Evolutionary conservation across 2,888 invertebrate genomes (phyloP).

Genomic region (Willowsia nigromaculata): DNA sequence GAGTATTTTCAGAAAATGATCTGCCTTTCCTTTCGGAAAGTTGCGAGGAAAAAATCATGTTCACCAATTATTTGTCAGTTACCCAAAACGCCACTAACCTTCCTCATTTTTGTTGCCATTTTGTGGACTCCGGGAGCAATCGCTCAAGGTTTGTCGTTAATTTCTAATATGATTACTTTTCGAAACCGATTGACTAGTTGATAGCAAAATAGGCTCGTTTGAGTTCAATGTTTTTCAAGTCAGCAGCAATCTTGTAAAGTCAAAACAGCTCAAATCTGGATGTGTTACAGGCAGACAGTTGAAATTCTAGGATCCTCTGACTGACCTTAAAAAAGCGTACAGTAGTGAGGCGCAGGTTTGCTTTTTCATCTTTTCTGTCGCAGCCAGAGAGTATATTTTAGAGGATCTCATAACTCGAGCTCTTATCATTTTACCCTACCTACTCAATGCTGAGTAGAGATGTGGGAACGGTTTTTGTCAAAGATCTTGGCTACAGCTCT

Average conservation of each 20-base stretch:
- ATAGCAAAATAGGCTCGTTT: too few relatives aligned
- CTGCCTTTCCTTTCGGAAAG: not conserved
- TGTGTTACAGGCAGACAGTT: too few relatives aligned
- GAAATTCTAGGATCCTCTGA: not conserved
- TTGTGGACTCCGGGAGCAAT: too few relatives aligned
- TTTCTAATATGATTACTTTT: too few relatives aligned
- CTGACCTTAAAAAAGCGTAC: not conserved
- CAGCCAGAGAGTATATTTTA: not conserved
- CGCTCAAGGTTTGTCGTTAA: too few relatives aligned
- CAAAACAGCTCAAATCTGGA: too few relatives aligned
- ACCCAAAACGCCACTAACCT: not conserved
- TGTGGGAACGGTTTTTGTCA: conserved; percentile 43
- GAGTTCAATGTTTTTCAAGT: too few relatives aligned
- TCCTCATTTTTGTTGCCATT: not conserved
- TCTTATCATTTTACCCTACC: not conserved
- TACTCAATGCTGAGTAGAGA: not conserved
- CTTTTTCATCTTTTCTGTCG: not conserved
- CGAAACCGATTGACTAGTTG: too few relatives aligned
- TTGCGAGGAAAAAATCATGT: not conserved
- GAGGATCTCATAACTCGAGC: not conserved
- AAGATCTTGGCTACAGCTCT: too few relatives aligned
- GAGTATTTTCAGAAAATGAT: not conserved
- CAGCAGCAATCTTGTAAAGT: too few relatives aligned
- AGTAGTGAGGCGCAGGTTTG: not conserved
- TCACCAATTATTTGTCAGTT: not conserved